Evolutionary conservation across 2,797 vertebrate species (phyloP).

Genomic region (Trematomus bernacchii): DNA sequence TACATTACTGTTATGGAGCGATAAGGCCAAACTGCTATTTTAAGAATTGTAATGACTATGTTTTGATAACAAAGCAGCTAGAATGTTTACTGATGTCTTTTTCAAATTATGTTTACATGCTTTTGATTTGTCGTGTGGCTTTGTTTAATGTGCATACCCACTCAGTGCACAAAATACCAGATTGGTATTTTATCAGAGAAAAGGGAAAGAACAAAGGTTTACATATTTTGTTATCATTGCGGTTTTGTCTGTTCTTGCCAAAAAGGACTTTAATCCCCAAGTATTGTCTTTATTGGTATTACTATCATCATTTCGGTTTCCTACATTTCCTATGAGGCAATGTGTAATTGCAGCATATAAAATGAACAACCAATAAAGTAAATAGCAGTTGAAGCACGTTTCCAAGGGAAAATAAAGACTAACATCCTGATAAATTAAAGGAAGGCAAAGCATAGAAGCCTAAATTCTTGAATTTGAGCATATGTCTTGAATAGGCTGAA

Average conservation of each 20-base stretch:
- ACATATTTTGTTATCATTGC: constrained; percentile 32
- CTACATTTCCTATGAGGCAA: neutral
- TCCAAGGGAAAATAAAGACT: constrained; percentile 9
- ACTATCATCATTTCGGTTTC: neutral
- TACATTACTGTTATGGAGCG: constrained; percentile 72
- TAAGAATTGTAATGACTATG: constrained; percentile 67
- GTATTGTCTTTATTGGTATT: neutral
- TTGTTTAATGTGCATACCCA: constrained; percentile 31
- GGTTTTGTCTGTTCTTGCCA: constrained; percentile 11
- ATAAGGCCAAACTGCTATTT: constrained; percentile 72
- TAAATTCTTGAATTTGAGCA: neutral
- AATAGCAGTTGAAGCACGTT: constrained; percentile 3
- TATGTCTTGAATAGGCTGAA: neutral
- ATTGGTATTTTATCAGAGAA: constrained; percentile 22
- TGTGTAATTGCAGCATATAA: neutral
- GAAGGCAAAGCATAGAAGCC: neutral
- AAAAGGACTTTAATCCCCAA: neutral
- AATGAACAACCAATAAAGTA: neutral
- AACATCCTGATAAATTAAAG: neutral
- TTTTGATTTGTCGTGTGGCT: constrained; percentile 40
- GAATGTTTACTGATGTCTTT: constrained; percentile 55
- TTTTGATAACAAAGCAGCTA: constrained; percentile 64
- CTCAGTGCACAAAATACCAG: constrained; percentile 23
- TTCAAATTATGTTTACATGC: constrained; percentile 56
- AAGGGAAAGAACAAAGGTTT: constrained; percentile 12